Base-by-base conservation (phyloP, 2,888 invertebrate species). In the Brachylomia viminalis region DNA sequence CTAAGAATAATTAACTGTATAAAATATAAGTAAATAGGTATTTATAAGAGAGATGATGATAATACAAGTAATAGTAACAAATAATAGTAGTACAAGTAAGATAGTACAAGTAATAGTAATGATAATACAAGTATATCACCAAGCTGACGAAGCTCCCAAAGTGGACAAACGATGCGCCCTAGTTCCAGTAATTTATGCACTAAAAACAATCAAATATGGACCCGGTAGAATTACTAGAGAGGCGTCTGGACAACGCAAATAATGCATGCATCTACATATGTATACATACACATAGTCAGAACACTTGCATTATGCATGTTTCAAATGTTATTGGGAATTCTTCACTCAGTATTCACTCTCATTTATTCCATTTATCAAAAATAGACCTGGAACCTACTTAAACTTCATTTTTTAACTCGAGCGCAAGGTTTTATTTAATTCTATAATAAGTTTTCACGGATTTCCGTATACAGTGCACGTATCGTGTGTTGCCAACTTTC, bases 181-280 rank as follows among this genome's bases (percentile, higher is more conserved):
- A 83, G 77, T 72, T 83, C 15, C 66, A 83, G 49, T 84, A 83
- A 83, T 80, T 74, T 83, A 77, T 74, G 68, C 80, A 84, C 80
- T 77, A 77, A 83, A 83, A 83, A 84, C 84, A 84, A 83, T 84
- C 84, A 84, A 83, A 83, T 83, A 72, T 75, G 62, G 61, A 83
- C 80, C 76, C 80, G 54, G 77, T 73, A 69, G 84, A 80, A 62
- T 77, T 74, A 70, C 62, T 66, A 77, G 61, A 71, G 58, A 64
- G 13, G 30, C 72, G 52, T 33, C 38, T 67, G 49, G 42, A 47
- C 49, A 56, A 42, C 7, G 38, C 33, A 7, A 61, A 73, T 62
- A 61, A 30, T 38, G 58, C 20, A n/a, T 58, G 15, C 54, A 56
- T 47, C 4, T 45, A 11, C 6, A 66, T 47, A 47, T 56, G 6